Evolutionary conservation across 1,140 invertebrate genomes (phyloP).

Genomic region (Drosophila leontia): DNA sequence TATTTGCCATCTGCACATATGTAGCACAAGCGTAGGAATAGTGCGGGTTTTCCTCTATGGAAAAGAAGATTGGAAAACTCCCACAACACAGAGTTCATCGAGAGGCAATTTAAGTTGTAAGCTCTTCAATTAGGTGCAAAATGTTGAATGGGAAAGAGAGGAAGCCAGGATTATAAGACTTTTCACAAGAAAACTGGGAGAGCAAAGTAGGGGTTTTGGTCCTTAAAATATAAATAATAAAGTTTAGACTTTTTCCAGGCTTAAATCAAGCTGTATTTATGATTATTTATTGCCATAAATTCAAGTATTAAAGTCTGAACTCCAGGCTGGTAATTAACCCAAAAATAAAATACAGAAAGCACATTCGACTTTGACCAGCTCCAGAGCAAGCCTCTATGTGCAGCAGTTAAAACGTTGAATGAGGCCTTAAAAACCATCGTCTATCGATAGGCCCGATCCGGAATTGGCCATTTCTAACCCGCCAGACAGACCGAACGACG

Average conservation of each 20-base stretch:
- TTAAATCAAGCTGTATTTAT: background rate
- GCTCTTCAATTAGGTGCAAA: slow-evolving; percentile 56
- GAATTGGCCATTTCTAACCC: slow-evolving; percentile 6
- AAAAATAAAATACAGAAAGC: background rate
- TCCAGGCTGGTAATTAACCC: background rate
- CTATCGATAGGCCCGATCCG: background rate
- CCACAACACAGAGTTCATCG: slow-evolving; percentile 43
- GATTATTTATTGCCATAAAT: background rate
- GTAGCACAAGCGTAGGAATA: background rate
- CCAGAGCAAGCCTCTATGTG: background rate
- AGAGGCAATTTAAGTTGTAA: slow-evolving; percentile 56
- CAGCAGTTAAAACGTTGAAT: slow-evolving; percentile 1
- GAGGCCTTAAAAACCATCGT: background rate
- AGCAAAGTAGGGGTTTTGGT: no score
- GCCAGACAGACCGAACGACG: slow-evolving; percentile 11
- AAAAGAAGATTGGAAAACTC: slow-evolving; percentile 34
- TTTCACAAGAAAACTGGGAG: background rate
- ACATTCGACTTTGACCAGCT: background rate
- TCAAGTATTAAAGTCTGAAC: background rate
- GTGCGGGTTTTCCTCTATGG: background rate
- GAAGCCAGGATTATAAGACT: background rate
- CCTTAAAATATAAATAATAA: no score
- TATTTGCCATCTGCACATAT: slow-evolving; percentile 47
- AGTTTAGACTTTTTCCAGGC: background rate
- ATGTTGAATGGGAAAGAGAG: slow-evolving; percentile 18